phyloP scores from a whole-genome alignment of 2,113 vertebrate genomes.

The Gadus macrocephalus region DNA sequence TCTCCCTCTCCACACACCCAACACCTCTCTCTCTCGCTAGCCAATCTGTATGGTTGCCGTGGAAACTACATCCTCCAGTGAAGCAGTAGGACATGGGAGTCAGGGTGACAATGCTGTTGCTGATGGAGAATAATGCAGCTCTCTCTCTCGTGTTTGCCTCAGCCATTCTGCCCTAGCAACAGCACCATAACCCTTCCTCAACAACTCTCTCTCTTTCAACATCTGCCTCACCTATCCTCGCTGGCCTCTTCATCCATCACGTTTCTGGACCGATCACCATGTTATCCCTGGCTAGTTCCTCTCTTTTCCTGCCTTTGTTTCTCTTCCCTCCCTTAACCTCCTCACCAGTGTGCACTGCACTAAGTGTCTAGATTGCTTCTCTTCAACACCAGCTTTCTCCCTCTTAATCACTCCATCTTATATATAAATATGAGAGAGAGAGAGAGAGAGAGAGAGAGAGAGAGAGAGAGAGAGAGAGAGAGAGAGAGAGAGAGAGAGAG shows the following conservation, averaged over 20 bases:
- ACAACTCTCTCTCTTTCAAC: constrained; percentile 24
- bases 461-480: constrained; percentile 2
- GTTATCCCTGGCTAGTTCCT: not conserved
- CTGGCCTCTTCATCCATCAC: not conserved
- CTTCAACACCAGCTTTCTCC: not conserved
- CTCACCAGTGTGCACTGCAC: not conserved
- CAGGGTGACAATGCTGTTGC: constrained; percentile 64
- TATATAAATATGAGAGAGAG: not conserved
- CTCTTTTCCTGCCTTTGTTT: not conserved
- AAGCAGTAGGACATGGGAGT: constrained; percentile 55
- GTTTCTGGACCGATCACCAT: too few species aligned
- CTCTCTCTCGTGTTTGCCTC: constrained; percentile 38
- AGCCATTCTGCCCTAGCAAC: constrained; percentile 67
- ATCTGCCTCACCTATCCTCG: constrained; percentile 6
- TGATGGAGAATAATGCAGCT: constrained; percentile 68
- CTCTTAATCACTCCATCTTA: not conserved
- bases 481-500: constrained; percentile 9
- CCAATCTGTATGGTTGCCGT: constrained; percentile 65
- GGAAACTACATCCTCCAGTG: constrained; percentile 72
- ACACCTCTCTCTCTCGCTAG: constrained; percentile 17
- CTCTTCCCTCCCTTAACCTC: not conserved
- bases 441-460: constrained; percentile 19
- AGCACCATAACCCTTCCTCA: constrained; percentile 38
- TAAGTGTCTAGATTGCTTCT: not conserved
- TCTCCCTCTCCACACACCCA: constrained; percentile 27